phyloP scores from a whole-genome alignment of 2,113 vertebrate genomes.

The Labrus mixtus region DNA sequence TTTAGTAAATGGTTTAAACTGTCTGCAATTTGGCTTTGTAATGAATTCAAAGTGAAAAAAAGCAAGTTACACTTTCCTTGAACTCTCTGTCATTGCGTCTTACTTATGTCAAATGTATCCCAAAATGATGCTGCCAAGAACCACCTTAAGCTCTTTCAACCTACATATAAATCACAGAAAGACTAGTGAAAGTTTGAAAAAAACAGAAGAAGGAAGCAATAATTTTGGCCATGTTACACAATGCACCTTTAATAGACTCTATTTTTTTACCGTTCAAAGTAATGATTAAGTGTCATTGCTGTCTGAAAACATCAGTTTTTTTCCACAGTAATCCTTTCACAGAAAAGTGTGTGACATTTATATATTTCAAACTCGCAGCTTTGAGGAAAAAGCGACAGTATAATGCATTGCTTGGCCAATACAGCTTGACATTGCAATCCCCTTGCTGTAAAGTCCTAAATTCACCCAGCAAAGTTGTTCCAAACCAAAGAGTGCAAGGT shows the following conservation, averaged over 20 bases:
- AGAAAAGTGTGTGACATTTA: constrained; percentile 70
- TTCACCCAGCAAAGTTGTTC: constrained; percentile 60
- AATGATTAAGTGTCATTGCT: constrained; percentile 58
- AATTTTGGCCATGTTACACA: constrained; percentile 30
- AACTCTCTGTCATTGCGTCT: constrained; percentile 21
- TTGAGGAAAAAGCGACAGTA: constrained; percentile 59
- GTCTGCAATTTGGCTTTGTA: constrained; percentile 47
- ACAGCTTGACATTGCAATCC: constrained; percentile 73
- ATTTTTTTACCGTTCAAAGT: constrained; percentile 47
- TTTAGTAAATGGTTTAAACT: constrained; percentile 59
- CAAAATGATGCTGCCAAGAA: constrained; percentile 5
- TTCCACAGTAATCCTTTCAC: constrained; percentile 69
- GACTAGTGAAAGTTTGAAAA: constrained; percentile 21
- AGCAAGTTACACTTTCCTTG: constrained; percentile 28
- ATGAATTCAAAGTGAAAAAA: constrained; percentile 32
- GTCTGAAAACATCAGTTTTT: constrained; percentile 68
- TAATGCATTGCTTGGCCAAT: constrained; percentile 70
- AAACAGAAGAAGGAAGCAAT: constrained; percentile 4
- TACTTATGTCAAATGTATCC: constrained; percentile 9
- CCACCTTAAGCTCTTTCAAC: constrained; percentile 2
- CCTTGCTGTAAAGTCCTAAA: constrained; percentile 61
- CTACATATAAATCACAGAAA: constrained; percentile 18
- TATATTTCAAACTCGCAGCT: constrained; percentile 70
- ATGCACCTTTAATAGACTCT: constrained; percentile 41
- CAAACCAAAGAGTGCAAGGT: constrained; percentile 37